These are phyloP conservation scores for honey bee (Apis mellifera) DNA, from an alignment of 1,140 invertebrate species.

Conservation along the genomic window DNA sequence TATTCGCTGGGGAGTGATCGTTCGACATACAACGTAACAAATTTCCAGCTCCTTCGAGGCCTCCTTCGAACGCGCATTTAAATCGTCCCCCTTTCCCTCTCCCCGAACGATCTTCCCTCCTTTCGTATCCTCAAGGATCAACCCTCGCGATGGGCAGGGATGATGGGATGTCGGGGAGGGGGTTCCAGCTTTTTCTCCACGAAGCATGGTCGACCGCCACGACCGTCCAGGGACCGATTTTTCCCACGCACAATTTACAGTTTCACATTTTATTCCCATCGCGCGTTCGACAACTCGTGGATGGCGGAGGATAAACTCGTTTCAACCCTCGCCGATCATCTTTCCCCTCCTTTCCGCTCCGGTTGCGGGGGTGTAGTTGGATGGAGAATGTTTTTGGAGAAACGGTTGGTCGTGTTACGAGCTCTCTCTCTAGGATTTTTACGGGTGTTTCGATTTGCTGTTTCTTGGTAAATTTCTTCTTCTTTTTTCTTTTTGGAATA, in stretches of 20 bases:
- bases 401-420: no score
- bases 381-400: constrained; percentile 7
- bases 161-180: no score
- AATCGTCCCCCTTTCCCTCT: constrained; percentile 67
- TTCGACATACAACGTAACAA: constrained; percentile 77
- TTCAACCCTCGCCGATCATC: constrained; percentile 59
- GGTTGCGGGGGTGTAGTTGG: neutral
- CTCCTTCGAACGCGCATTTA: constrained; percentile 75
- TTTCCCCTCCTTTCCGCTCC: constrained; percentile 49
- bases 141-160: constrained; percentile 8
- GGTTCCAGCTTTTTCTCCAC: constrained; percentile 50
- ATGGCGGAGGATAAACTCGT: constrained; percentile 63
- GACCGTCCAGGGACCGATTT: constrained; percentile 79
- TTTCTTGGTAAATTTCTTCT: neutral
- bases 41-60: constrained; percentile 68
- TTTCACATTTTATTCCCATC: constrained; percentile 82
- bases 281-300: constrained; percentile 67
- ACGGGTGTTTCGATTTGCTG: no score
- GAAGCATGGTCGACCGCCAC: constrained; percentile 56
- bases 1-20: constrained; percentile 80
- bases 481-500: no score
- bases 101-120: neutral
- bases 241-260: constrained; percentile 82
- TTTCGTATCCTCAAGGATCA: neutral
- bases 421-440: no score